Evolutionary conservation across 2,113 vertebrate genomes (phyloP).

Genomic region (Riparia riparia): DNA sequence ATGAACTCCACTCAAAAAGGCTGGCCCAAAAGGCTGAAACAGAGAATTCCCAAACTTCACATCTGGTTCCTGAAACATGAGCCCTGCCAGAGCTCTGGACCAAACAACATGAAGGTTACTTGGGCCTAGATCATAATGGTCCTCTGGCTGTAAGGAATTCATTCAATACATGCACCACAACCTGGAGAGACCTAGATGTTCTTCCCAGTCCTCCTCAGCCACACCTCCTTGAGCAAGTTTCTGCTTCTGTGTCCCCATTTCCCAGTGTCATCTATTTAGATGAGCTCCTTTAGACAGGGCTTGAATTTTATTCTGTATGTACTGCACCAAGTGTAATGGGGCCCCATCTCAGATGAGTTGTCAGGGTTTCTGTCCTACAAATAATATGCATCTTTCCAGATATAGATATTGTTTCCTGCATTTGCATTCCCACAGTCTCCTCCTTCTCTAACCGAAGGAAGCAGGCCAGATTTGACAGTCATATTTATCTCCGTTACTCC

Average conservation of each 20-base stretch:
- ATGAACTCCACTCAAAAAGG: neutral
- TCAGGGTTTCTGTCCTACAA: slow-evolving; percentile 45
- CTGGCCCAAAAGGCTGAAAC: neutral
- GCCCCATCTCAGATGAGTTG: slow-evolving; percentile 11
- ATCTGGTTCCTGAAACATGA: neutral
- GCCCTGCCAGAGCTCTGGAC: neutral
- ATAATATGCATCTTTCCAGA: slow-evolving; percentile 6
- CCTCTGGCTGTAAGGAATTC: neutral
- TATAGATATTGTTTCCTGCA: slow-evolving; percentile 43
- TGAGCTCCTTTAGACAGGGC: neutral
- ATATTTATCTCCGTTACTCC: slow-evolving; percentile 86
- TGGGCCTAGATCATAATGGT: neutral
- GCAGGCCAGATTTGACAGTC: slow-evolving; percentile 80
- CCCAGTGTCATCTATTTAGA: neutral
- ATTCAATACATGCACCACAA: neutral
- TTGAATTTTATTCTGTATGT: neutral
- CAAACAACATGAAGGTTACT: neutral
- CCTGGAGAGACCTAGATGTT: neutral
- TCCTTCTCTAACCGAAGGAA: slow-evolving; percentile 74
- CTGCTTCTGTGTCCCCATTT: neutral
- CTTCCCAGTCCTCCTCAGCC: neutral
- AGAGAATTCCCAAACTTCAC: neutral
- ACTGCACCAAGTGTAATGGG: neutral
- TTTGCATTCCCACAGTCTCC: slow-evolving; percentile 75
- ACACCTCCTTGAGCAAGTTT: neutral